phyloP scores from a whole-genome alignment of 2,888 invertebrate genomes.

The Uloborus plumipes region DNA sequence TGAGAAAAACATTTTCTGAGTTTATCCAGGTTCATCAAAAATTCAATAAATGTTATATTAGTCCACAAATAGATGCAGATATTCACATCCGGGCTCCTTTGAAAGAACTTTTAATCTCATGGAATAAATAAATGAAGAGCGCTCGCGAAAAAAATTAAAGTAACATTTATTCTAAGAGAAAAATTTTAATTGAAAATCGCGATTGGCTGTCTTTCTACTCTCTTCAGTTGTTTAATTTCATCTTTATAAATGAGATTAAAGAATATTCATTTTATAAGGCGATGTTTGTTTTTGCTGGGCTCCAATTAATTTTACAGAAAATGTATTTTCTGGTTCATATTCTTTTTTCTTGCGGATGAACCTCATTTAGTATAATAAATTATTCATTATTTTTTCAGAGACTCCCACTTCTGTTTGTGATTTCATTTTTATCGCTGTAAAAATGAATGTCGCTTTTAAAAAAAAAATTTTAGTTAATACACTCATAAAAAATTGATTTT shows the following conservation, averaged over 20 bases:
- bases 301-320: constrained; percentile 54
- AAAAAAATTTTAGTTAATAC: neutral
- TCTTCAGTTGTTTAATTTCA: constrained; percentile 41
- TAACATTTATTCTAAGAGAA: constrained; percentile 23
- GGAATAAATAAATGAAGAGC: constrained; percentile 12
- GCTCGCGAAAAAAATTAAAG: constrained; percentile 12
- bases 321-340: constrained; percentile 31
- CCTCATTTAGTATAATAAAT: constrained; percentile 52
- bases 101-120: constrained; percentile 40
- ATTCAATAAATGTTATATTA: constrained; percentile 49
- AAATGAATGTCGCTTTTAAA: neutral
- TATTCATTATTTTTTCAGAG: constrained; percentile 54
- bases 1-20: constrained; percentile 5
- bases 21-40: constrained; percentile 29
- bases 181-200: constrained; percentile 54
- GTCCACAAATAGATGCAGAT: constrained; percentile 1
- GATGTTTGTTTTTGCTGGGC: constrained; percentile 42
- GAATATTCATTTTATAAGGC: constrained; percentile 22
- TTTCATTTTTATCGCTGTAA: constrained; percentile 19
- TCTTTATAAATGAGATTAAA: constrained; percentile 56
- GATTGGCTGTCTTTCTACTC: constrained; percentile 14
- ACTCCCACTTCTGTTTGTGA: constrained; percentile 22
- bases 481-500: neutral
- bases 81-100: constrained; percentile 7
- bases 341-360: constrained; percentile 16